Conservation (phyloP, 2,113 vertebrate genomes). For the Eublepharis macularius region DNA sequence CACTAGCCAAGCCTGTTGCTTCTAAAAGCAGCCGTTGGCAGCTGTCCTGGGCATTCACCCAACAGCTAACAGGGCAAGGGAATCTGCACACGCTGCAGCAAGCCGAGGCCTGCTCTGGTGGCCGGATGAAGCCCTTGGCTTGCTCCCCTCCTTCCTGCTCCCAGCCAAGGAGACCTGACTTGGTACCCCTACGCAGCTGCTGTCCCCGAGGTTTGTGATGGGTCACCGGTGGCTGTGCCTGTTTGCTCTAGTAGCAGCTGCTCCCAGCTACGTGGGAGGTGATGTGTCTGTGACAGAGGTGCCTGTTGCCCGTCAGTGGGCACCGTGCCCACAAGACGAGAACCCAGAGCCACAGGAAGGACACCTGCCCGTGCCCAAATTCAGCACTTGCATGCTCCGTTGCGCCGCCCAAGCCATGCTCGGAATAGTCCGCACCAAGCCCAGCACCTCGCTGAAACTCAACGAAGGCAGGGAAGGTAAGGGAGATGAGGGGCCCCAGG, state of each 20-base stretch:
- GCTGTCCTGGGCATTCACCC: constrained; percentile 47
- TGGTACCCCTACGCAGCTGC: not conserved
- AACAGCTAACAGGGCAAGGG: not conserved
- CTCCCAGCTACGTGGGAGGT: too few relatives aligned
- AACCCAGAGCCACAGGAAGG: not conserved
- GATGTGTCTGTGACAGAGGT: not conserved
- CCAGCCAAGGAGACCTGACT: not conserved
- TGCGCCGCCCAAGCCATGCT: constrained; percentile 29
- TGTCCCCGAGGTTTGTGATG: not conserved
- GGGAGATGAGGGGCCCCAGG: not conserved
- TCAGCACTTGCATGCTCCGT: constrained; percentile 36
- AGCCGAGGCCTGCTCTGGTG: not conserved
- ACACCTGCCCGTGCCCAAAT: not conserved
- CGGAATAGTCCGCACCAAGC: not conserved
- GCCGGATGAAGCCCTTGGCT: not conserved
- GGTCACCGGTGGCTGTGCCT: not conserved
- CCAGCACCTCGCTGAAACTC: constrained; percentile 21
- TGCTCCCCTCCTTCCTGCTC: not conserved
- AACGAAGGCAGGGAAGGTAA: constrained; percentile 45
- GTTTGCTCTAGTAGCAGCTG: not conserved
- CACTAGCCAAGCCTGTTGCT: not conserved
- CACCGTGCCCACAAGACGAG: not conserved
- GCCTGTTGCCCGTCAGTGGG: not conserved
- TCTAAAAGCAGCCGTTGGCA: not conserved
- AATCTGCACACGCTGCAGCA: not conserved